phyloP scores from a whole-genome alignment of 2,113 vertebrate genomes.

The Paratilapia polleni region DNA sequence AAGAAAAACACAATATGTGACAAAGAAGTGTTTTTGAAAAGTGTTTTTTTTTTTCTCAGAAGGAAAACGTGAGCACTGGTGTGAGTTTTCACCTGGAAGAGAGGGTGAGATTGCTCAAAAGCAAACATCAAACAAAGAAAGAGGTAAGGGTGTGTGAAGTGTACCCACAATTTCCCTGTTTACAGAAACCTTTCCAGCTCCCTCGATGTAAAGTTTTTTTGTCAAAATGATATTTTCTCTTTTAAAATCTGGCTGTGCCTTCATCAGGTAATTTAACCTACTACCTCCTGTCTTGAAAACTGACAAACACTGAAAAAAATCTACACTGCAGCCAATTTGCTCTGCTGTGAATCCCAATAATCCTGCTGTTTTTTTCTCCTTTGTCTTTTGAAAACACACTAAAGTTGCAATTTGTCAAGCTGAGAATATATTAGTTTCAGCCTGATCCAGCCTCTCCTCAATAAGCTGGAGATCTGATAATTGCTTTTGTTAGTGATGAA shows the following conservation, averaged over 20 bases:
- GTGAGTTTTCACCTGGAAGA: conserved; percentile 33
- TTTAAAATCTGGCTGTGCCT: background rate
- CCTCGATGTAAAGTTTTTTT: background rate
- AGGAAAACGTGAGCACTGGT: conserved; percentile 9
- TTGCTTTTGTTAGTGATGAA: conserved; percentile 13
- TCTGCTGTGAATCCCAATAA: background rate
- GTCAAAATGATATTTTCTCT: background rate
- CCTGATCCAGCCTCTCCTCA: background rate
- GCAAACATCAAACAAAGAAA: conserved; percentile 29
- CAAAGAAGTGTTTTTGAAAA: conserved; percentile 4
- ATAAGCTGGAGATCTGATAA: background rate
- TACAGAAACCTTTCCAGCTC: background rate
- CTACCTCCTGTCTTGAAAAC: background rate
- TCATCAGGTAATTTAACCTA: background rate
- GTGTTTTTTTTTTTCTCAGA: conserved; percentile 9
- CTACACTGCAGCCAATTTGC: conserved; percentile 9
- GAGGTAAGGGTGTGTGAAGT: conserved; percentile 45
- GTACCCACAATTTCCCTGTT: conserved; percentile 34
- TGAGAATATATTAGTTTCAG: conserved; percentile 6
- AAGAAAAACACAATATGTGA: background rate
- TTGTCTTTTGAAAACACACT: background rate
- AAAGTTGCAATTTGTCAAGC: background rate
- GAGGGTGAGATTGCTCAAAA: conserved; percentile 8
- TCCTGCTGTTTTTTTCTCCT: background rate
- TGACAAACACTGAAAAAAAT: background rate